Percentiles rank a stretch among this genome's conserved stretches.
These are phyloP conservation scores for Phyllopteryx taeniolatus DNA, from an alignment of 2,113 vertebrate genomes.

Conservation along the genomic window DNA sequence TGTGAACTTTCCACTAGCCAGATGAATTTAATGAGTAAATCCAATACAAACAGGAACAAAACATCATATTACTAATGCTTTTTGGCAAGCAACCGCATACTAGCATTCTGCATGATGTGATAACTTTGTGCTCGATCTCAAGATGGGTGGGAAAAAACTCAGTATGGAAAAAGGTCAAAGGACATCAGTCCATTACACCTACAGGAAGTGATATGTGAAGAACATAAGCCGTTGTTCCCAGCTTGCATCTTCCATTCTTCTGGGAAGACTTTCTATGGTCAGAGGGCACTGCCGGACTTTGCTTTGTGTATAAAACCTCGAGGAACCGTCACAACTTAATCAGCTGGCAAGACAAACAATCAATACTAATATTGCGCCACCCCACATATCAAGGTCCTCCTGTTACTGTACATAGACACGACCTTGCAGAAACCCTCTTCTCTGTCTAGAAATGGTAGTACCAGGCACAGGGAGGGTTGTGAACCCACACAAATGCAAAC, in stretches of 20 bases:
- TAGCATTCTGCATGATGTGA: not conserved
- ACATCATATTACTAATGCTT: not conserved
- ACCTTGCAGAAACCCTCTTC: slow-evolving; percentile 16
- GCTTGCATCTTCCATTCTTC: not conserved
- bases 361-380: not conserved
- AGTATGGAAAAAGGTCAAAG: not conserved
- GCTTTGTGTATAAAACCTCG: not conserved
- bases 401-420: not conserved
- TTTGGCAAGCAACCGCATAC: not conserved
- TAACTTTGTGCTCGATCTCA: not conserved
- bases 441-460: slow-evolving; percentile 20
- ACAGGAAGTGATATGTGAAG: not conserved
- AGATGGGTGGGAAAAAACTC: not conserved
- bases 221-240: not conserved
- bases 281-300: not conserved
- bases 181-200: not conserved
- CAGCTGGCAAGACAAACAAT: not conserved
- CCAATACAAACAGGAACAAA: slow-evolving; percentile 1
- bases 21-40: slow-evolving; percentile 5
- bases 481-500: slow-evolving; percentile 14
- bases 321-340: not conserved
- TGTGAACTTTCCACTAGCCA: not conserved
- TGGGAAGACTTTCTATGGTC: not conserved
- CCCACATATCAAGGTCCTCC: not conserved
- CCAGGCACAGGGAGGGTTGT: slow-evolving; percentile 25